A percentile compares a stretch with the other conserved stretches of the same genome.
Conservation (phyloP, 2,113 vertebrate species). For the Potamarius usumacintae region DNA sequence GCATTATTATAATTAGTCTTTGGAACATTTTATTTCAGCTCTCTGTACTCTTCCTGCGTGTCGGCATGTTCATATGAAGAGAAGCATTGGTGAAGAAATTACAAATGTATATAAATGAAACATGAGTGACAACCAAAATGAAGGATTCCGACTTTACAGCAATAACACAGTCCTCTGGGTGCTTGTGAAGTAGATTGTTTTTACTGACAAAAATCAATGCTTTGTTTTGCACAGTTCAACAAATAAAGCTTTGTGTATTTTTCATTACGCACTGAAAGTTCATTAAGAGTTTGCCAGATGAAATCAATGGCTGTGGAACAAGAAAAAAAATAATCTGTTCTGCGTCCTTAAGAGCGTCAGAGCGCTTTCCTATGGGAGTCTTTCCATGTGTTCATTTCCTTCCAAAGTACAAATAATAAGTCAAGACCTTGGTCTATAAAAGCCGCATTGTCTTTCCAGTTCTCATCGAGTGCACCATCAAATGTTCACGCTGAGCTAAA, state of each 20-base stretch:
- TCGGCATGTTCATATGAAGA: neutral
- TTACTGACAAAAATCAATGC: neutral
- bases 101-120: neutral
- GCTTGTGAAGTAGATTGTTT: neutral
- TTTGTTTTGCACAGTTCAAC: neutral
- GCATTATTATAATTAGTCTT: neutral
- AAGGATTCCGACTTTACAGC: neutral
- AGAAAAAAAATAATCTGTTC: neutral
- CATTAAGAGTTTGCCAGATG: neutral
- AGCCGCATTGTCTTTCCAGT: too few relatives aligned
- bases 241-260: neutral
- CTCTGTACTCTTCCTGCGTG: neutral
- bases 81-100: neutral
- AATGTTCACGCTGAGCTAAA: too few relatives aligned
- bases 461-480: too few relatives aligned
- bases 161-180: neutral
- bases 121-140: neutral
- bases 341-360: neutral
- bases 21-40: neutral
- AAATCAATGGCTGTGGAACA: neutral
- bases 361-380: neutral
- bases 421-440: neutral
- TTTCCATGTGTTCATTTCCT: neutral
- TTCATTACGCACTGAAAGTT: neutral
- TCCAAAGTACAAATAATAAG: neutral